A percentile compares a stretch with the other conserved stretches of the same genome.
Conservation (phyloP, 2,888 invertebrate genomes). For the Chrysodeixis includens region DNA sequence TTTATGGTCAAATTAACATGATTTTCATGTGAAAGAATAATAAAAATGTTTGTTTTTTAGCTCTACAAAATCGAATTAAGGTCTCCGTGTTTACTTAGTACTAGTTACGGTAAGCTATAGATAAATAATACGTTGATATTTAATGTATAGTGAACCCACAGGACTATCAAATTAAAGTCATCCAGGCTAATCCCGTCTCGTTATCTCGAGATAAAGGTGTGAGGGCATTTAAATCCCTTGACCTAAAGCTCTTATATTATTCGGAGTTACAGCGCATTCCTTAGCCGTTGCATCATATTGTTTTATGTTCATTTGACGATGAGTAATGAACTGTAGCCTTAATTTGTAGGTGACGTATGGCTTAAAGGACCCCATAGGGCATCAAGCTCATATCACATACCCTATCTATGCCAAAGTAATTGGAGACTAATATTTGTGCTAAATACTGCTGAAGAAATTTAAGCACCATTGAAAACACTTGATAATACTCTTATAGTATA, state of each 20-base stretch:
- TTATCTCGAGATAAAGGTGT: constrained; percentile 37
- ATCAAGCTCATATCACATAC: constrained; percentile 5
- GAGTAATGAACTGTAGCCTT: constrained; percentile 37
- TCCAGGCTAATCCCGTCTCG: constrained; percentile 18
- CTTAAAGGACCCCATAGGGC: constrained; percentile 12
- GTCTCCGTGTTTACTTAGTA: too few relatives aligned
- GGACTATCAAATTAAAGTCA: neutral
- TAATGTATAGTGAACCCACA: constrained; percentile 26
- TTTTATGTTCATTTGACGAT: constrained; percentile 37
- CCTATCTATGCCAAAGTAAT: neutral
- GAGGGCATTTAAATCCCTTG: constrained; percentile 56
- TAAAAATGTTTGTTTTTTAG: too few relatives aligned
- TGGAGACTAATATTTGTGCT: neutral
- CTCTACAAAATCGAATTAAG: too few relatives aligned
- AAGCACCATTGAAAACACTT: neutral
- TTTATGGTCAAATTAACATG: too few relatives aligned
- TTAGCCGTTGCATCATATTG: constrained; percentile 51
- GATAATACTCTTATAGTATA: neutral
- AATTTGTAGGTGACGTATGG: constrained; percentile 52
- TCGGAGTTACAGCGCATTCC: constrained; percentile 50
- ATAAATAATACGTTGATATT: neutral
- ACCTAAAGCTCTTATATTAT: constrained; percentile 47
- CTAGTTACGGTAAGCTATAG: neutral
- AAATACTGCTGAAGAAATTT: neutral
- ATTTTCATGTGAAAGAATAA: too few relatives aligned